Conservation (phyloP, 1,140 invertebrate genomes). For the Megathymus violae region DNA sequence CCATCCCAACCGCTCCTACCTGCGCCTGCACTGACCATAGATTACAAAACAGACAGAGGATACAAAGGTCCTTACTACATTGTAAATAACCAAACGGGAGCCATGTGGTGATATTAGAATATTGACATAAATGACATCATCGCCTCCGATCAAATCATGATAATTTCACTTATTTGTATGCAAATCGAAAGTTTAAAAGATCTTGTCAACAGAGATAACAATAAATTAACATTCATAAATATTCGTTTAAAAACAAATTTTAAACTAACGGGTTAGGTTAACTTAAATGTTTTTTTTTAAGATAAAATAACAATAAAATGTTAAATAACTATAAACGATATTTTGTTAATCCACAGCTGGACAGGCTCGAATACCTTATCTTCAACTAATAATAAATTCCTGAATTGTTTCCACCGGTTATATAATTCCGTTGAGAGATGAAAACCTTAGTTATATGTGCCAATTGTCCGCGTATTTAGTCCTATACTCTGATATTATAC, state of each 20-base stretch:
- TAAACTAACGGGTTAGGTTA: background rate
- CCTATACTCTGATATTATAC: too few relatives aligned
- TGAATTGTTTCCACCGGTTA: too few relatives aligned
- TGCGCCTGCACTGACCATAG: slow-evolving; percentile 53
- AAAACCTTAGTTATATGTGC: too few relatives aligned
- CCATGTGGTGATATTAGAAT: slow-evolving; percentile 50
- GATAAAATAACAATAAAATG: too few relatives aligned
- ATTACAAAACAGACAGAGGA: slow-evolving; percentile 46
- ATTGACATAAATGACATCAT: slow-evolving; percentile 46
- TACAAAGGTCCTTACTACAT: slow-evolving; percentile 19
- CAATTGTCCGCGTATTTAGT: too few relatives aligned
- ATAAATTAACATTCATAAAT: background rate
- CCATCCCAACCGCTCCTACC: slow-evolving; percentile 63
- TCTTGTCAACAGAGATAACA: background rate
- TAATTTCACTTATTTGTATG: slow-evolving; percentile 12
- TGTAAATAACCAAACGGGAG: slow-evolving; percentile 39
- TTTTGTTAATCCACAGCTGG: too few relatives aligned
- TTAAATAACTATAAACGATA: too few relatives aligned
- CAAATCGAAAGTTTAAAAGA: slow-evolving; percentile 8
- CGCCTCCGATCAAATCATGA: slow-evolving; percentile 16
- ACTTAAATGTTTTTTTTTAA: too few relatives aligned
- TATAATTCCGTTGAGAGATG: too few relatives aligned
- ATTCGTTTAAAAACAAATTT: background rate
- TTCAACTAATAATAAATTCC: too few relatives aligned
- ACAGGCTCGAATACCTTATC: too few relatives aligned